Evolutionary conservation across 2,797 vertebrate genomes (phyloP), one percentile per base, ranked within the genome.

Genomic region (Kryptopterus vitreolus): DNA sequence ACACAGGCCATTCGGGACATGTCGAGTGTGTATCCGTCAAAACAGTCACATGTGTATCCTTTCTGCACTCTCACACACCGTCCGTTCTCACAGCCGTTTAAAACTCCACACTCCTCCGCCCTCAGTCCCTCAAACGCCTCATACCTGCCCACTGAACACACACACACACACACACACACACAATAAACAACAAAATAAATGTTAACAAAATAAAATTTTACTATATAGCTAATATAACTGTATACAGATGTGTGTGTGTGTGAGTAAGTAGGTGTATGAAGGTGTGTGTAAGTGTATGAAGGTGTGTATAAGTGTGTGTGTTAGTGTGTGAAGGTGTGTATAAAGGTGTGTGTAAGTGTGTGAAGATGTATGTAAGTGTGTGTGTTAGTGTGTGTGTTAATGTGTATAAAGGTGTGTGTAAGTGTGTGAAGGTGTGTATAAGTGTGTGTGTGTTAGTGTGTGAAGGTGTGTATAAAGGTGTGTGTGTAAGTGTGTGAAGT

Each of bases 31-130:
- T 96, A 99, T 8, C 98, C 98, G 0, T 98, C 96, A 38, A 98
- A 98, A 93, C 98, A 99, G 87, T 99, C 96, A 1, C 98, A 99
- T 55, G 96, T 99, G 86, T 97, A 99, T 2, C 98, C 97, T 80
- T 98, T 96, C 85, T 96, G 96, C 20, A 98, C 96, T 26, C 97
- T 92, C 7, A 99, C 96, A 13, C 98, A 99, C 5, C 96, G 94
- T 0, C 98, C 98, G 0, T 99, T 99, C 86, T 99, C 97, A 87
- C 98, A 99, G 38, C 97, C 98, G 0, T 96, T 98, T 78, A 99
- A 92, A 84, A 99, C 96, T 10, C 97, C 98, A n/a, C 97, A 99
- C 80, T 98, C 97, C 81, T 98, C 97, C 0, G 97, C 96, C 83
- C 91, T 94, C 31, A 98, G 82, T 52, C 98, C 96, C 86, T 98